Evolutionary conservation across 2,888 invertebrate species (phyloP).

Genomic region (Caenorhabditis macrosperma): DNA sequence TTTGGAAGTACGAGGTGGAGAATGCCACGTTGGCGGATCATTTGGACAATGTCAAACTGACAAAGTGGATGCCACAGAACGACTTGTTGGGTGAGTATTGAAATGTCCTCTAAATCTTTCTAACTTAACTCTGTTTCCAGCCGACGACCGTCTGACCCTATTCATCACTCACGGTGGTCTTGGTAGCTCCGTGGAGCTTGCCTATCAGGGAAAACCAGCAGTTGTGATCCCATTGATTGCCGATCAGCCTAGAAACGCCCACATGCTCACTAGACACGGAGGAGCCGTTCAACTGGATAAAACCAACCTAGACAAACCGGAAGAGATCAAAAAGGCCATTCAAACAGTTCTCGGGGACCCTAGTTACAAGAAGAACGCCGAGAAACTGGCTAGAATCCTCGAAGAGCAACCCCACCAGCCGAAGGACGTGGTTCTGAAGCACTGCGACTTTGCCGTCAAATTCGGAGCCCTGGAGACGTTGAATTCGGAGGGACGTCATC

Average conservation of each 20-base stretch:
- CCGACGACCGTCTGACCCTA: slow-evolving; percentile 13
- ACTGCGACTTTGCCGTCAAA: slow-evolving; percentile 40
- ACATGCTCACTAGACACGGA: slow-evolving; percentile 58
- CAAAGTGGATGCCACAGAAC: slow-evolving; percentile 56
- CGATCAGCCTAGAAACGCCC: slow-evolving; percentile 60
- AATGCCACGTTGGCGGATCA: slow-evolving; percentile 44
- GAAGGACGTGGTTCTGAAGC: slow-evolving; percentile 41
- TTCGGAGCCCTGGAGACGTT: slow-evolving; percentile 36
- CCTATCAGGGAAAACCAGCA: slow-evolving; percentile 45
- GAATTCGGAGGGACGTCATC: slow-evolving; percentile 46
- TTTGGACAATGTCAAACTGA: slow-evolving; percentile 51
- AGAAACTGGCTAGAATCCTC: slow-evolving; percentile 21
- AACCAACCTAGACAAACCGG: slow-evolving; percentile 16
- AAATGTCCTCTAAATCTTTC: no score
- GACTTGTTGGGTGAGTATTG: background rate
- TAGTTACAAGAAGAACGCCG: slow-evolving; percentile 19
- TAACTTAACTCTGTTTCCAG: slow-evolving; percentile 13
- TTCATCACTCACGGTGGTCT: slow-evolving; percentile 56
- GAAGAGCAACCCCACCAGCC: slow-evolving; percentile 23
- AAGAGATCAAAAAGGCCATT: slow-evolving; percentile 38
- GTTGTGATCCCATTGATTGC: slow-evolving; percentile 10
- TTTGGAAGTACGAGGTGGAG: slow-evolving; percentile 63
- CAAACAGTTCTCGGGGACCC: slow-evolving; percentile 24
- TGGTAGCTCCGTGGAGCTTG: slow-evolving; percentile 36
- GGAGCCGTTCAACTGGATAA: slow-evolving; percentile 46